A percentile compares a stretch with the other conserved stretches of the same genome.
Evolutionary conservation across 2,797 vertebrate species (phyloP).

Genomic region (Masticophis lateralis): DNA sequence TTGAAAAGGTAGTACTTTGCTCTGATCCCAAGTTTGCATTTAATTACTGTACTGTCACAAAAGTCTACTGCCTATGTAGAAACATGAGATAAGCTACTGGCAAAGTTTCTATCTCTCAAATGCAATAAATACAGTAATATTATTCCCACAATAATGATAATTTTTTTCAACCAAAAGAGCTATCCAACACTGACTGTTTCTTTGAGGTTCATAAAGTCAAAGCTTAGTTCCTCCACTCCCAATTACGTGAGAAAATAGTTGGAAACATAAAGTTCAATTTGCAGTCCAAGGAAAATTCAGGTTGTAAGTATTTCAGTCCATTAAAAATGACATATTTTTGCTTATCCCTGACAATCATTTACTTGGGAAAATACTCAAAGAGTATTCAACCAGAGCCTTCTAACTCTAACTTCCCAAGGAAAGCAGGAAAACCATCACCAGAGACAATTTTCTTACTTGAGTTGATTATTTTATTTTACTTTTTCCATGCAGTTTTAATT

Average conservation of each 20-base stretch:
- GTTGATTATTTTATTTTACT: background rate
- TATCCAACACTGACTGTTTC: background rate
- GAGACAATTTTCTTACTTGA: background rate
- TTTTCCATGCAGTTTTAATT: background rate
- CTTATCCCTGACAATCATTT: background rate
- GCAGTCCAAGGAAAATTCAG: background rate
- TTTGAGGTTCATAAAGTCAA: background rate
- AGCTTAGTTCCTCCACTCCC: background rate
- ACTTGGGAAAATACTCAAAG: background rate
- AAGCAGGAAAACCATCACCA: background rate
- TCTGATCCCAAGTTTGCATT: background rate
- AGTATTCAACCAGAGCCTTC: background rate
- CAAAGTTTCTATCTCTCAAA: background rate
- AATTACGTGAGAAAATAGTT: background rate
- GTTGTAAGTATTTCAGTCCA: background rate
- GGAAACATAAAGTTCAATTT: background rate
- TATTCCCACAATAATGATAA: slow-evolving; percentile 2
- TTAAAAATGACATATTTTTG: background rate
- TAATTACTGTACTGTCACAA: slow-evolving; percentile 22
- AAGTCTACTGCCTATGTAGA: slow-evolving; percentile 9
- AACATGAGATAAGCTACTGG: slow-evolving; percentile 12
- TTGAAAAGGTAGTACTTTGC: slow-evolving; percentile 20
- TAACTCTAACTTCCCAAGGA: background rate
- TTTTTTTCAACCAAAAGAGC: background rate
- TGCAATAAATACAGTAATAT: background rate